Base-by-base conservation (phyloP, 2,113 vertebrate species). In the Xiphias gladius region DNA sequence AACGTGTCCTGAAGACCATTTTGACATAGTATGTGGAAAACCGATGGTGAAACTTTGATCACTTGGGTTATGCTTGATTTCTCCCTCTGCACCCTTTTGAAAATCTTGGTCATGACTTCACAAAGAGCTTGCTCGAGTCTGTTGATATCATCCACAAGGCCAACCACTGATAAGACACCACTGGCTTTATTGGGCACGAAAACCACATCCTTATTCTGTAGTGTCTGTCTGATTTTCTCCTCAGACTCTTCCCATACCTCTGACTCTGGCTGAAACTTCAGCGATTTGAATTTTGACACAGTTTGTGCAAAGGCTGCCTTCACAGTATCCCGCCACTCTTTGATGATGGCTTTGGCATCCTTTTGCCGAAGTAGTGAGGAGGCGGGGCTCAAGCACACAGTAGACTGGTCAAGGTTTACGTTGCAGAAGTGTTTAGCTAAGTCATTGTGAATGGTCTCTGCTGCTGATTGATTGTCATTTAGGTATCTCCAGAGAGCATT, bases 401-500 rank as follows among this genome's bases (percentile, higher is more conserved):
- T 7, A 1, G 90, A 69, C 4, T 88, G 61, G 35, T 37, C 7
- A 20, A 92, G 76, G 28, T 11, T 30, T 0, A 96, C 43, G 0
- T 85, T 74, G 89, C 96, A 97, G 46, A 95, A 94, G 48, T 76
- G 89, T 28, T 17, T 48, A 0, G 35, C 73, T 95, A 97, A 94
- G 65, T 94, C 83, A 19, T 75, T 14, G 0, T 9, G 87, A 89
- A 98, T 86, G 28, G 80, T 37, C 3, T 95, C 26, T 22, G 83
- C 87, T 41, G 94, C 89, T 3, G 46, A 59, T 2, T n/a, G 74
- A 11, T 93, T 89, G 17, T 11, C 74, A 54, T 89, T 80, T 3
- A 99, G 90, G 73, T 96, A 97, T 28, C n/a, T 85, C 88, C 93
- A 96, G 63, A 97, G 28, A 54, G 89, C 76, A 0, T 1, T 65